These are phyloP conservation scores for Scyliorhinus canicula DNA, from an alignment of 2,797 vertebrate genomes.

Conservation along the genomic window DNA sequence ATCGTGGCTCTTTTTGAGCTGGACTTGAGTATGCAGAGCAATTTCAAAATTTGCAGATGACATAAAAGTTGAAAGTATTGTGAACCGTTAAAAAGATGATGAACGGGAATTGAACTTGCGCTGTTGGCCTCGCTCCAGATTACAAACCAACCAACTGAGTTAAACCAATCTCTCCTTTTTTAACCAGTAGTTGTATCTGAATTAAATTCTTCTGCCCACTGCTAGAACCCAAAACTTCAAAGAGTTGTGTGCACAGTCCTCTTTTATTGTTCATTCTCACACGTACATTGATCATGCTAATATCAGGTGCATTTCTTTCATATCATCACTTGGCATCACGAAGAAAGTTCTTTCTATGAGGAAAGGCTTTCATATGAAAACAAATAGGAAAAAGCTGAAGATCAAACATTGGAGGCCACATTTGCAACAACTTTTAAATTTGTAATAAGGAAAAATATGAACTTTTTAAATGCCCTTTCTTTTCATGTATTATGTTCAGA, in stretches of 20 bases:
- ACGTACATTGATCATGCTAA: neutral
- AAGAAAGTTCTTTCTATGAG: neutral
- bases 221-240: neutral
- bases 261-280: neutral
- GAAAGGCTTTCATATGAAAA: neutral
- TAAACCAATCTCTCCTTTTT: no score
- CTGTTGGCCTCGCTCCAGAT: no score
- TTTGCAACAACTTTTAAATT: neutral
- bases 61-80: no score
- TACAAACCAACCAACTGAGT: no score
- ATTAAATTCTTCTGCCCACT: neutral
- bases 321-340: neutral
- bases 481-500: slow-evolving; percentile 9
- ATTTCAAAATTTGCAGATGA: no score
- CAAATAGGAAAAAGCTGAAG: neutral
- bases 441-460: neutral
- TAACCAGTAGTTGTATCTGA: neutral
- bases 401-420: neutral
- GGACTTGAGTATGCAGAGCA: no score
- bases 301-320: neutral
- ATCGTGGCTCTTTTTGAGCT: no score
- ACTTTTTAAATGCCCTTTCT: neutral
- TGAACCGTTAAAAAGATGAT: no score
- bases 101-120: no score
- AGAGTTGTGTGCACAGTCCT: neutral